phyloP scores from a whole-genome alignment of 2,113 vertebrate genomes.

The Fulmarus glacialis region DNA sequence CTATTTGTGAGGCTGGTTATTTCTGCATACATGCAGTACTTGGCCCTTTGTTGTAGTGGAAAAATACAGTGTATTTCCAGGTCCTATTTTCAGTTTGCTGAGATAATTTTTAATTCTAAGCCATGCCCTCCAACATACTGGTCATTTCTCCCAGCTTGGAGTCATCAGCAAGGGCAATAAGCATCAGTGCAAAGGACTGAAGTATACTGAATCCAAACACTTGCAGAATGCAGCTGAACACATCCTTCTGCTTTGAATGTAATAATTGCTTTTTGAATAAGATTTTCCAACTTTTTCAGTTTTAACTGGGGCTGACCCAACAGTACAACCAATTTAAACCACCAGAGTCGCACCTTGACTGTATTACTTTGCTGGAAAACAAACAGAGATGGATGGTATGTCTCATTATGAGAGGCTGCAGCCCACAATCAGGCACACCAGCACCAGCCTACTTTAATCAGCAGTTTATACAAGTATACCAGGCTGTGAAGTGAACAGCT shows the following conservation, averaged over 20 bases:
- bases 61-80: background rate
- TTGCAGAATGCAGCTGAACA: background rate
- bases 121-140: background rate
- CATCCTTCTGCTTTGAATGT: background rate
- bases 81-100: background rate
- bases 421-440: background rate
- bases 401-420: background rate
- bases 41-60: background rate
- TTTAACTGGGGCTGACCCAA: background rate
- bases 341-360: background rate
- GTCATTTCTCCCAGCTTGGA: background rate
- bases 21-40: background rate
- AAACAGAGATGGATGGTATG: background rate
- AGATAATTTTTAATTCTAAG: background rate
- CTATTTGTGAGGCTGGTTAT: background rate
- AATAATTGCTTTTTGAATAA: background rate
- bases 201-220: background rate
- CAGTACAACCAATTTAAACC: background rate
- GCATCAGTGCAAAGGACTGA: background rate
- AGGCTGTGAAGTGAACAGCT: background rate
- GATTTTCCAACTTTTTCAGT: background rate
- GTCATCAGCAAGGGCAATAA: background rate
- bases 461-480: background rate
- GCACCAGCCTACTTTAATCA: background rate
- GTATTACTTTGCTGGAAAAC: background rate